Base-by-base conservation (phyloP, 2,797 vertebrate species). In the Lemur catta region DNA sequence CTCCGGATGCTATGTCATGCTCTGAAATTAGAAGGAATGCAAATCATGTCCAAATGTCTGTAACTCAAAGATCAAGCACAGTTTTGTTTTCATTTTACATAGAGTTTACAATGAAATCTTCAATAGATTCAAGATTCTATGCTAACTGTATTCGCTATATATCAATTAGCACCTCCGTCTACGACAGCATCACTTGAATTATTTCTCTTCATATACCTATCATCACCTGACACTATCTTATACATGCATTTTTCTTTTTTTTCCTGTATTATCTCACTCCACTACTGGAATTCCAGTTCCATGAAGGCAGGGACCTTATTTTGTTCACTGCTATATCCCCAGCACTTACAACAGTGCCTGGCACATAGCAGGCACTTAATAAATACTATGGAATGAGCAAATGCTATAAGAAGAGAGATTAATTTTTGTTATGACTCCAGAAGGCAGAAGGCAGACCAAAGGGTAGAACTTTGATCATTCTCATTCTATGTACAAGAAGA, bases 1-100 rank as follows among this genome's bases (percentile, higher is more conserved):
- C 99, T 81, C 99, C 99, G 7, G 99, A 99, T 46, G 99, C 99
- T 98, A 98, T 96, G 17, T 99, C 99, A 10, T 94, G 98, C 15
- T 99, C 99, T 99, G 98, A 76, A 98, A 98, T 81, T 13, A 95
- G 38, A 81, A 81, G 17, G 95, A 87, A 97, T 61, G 76, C 7
- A 82, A 59, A 93, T 94, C 46, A 55, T 10, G 65, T 59, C n/a
- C 84, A 81, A 41, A 74, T 7, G 3, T 65, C 79, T 63, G 2
- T 7, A 71, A 76, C 38, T 43, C 55, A 55, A 38, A 74, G 43
- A 38, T 28, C n/a, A 20, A 75, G 46, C 4, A 43, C 0, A 18
- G n/a, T 33, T 71, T 52, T 43, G 30, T 48, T 74, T 90, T 71
- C 55, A 0, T 94, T 43, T 75, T 79, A 28, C 7, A 38, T 20